Conservation (phyloP, 2,113 vertebrate genomes). For the Sapajus apella region DNA sequence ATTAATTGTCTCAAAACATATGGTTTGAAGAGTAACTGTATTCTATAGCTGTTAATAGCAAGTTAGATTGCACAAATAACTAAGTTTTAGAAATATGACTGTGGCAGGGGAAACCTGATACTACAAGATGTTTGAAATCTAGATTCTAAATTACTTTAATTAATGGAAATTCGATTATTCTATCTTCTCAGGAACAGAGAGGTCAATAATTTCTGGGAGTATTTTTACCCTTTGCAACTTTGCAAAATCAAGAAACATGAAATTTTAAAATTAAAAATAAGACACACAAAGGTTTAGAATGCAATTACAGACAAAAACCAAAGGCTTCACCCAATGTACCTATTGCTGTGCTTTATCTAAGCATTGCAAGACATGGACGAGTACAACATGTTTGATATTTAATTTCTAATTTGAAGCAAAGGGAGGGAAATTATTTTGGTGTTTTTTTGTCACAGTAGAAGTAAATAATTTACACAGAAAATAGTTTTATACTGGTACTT, state of each 20-base stretch:
- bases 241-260: neutral
- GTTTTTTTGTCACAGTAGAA: neutral
- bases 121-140: neutral
- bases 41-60: neutral
- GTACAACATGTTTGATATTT: neutral
- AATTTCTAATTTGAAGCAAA: neutral
- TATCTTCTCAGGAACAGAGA: neutral
- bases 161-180: neutral
- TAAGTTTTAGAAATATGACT: neutral
- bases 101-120: neutral
- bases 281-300: neutral
- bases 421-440: neutral
- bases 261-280: neutral
- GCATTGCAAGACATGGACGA: neutral
- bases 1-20: neutral
- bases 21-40: neutral
- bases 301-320: neutral
- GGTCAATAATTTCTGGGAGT: neutral
- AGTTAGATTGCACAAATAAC: neutral
- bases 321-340: neutral
- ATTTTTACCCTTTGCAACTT: neutral
- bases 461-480: neutral
- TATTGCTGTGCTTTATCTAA: neutral
- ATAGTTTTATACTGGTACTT: neutral
- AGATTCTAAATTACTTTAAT: neutral